phyloP scores from a whole-genome alignment of 2,113 vertebrate species.

The Eudyptes chrysolophus region DNA sequence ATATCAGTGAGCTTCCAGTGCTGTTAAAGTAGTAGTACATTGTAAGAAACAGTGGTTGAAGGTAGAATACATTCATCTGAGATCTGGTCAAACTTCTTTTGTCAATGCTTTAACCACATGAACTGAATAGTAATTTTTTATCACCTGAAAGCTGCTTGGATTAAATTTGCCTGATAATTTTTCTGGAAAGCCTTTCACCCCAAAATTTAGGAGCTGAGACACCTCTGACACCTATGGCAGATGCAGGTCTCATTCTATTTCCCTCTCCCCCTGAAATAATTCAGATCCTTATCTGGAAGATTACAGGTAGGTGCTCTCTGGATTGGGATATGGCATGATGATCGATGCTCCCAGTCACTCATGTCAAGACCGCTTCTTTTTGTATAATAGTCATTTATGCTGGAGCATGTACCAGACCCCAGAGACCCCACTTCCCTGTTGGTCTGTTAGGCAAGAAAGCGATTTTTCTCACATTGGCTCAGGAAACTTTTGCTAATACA shows the following conservation, averaged over 20 bases:
- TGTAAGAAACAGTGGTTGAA: neutral
- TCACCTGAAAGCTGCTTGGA: neutral
- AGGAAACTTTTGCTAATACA: neutral
- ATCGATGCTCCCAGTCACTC: fast-evolving
- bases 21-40: neutral
- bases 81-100: neutral
- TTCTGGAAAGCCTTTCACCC: neutral
- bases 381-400: neutral
- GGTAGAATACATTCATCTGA: neutral
- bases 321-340: neutral
- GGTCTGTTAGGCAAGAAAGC: neutral
- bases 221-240: neutral
- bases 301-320: neutral
- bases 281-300: neutral
- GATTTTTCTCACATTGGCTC: neutral
- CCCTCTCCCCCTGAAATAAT: neutral
- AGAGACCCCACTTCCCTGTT: neutral
- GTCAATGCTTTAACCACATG: neutral
- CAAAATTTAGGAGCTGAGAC: neutral
- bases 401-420: neutral
- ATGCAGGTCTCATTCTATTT: neutral
- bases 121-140: neutral
- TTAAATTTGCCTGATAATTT: neutral
- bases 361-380: neutral
- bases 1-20: neutral